These are phyloP conservation scores for Bryconaethiops microstoma DNA, from an alignment of 2,797 vertebrate genomes.

Conservation along the genomic window DNA sequence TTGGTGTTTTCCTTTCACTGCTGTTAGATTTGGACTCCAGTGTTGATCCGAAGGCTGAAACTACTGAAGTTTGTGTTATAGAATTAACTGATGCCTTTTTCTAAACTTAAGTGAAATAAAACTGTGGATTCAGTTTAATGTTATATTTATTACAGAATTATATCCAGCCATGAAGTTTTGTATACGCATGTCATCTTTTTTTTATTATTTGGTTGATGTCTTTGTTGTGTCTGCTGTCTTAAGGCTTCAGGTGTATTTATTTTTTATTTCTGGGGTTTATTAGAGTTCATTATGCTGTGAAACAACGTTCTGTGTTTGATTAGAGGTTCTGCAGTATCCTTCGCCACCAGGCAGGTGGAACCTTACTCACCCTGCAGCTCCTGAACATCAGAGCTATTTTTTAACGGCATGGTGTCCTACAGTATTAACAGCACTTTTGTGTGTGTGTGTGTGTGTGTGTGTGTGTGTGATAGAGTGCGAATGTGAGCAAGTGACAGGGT, in stretches of 20 bases:
- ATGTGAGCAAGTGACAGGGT: neutral
- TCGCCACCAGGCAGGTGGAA: neutral
- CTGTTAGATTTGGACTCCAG: neutral
- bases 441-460: too few relatives aligned
- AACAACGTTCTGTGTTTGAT: neutral
- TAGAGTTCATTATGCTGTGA: conserved; percentile 15
- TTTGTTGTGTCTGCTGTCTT: neutral
- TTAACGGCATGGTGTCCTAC: neutral
- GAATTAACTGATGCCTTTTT: conserved; percentile 7
- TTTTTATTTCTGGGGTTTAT: conserved; percentile 11
- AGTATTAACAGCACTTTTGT: neutral
- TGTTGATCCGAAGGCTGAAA: neutral
- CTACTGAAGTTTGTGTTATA: neutral
- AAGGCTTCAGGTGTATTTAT: neutral
- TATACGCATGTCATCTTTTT: neutral
- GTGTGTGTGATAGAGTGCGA: neutral
- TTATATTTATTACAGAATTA: conserved; percentile 3
- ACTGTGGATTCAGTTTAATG: neutral
- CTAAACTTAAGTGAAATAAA: neutral
- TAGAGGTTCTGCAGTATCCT: neutral
- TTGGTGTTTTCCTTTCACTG: neutral
- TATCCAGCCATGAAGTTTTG: neutral
- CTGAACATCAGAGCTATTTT: neutral
- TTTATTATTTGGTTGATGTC: neutral
- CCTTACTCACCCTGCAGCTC: neutral